Base-by-base conservation (phyloP, 2,888 invertebrate species). In the Microplitis deprimator region DNA sequence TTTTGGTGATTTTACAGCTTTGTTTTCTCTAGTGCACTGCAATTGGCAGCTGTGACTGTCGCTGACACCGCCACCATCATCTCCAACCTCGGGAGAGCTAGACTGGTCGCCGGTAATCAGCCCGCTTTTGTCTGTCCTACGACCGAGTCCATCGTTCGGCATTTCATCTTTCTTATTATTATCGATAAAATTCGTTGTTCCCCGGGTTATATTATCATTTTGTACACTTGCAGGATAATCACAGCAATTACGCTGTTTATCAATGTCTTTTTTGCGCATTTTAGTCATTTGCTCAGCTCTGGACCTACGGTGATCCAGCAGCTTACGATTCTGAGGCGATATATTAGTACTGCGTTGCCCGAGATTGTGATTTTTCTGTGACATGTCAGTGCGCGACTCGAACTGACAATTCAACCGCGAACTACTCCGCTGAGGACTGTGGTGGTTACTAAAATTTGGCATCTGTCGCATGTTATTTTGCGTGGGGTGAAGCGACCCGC, bases 51-150 rank as follows among this genome's bases (percentile, higher is more conserved):
- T 13, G 4, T 5, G 13, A 50, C 50, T 8, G 0, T 41, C 68
- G 40, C 29, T 68, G 6, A 17, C 50, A 68, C 17, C 8, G n/a
- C 3, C 39, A 39, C 20, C 29, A 39, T 62, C 13, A 81, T 81
- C 5, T 80, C 76, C n/a, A 79, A 13, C 29, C 60, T 20, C 5
- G 38, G 68, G 41, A 17, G 69, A 69, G 17, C 50, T 67, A 29
- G 65, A 29, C 38, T 29, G 10, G 6, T 20, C 1, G 81, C 79
- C 39, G 79, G 75, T 82, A 0, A 79, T 84, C 13, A 89, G 78
- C 0, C 89, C 89, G 60, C 88, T 89, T 65, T 87, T 89, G 61
- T 89, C 87, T 8, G 89, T 89, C 74, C 89, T 84, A n/a, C 87
- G 88, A 16, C 89, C 89, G 16, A 89, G 81, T 4, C 89, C 89